Conservation (phyloP, 2,113 vertebrate species). For the Seriola dumerili region DNA sequence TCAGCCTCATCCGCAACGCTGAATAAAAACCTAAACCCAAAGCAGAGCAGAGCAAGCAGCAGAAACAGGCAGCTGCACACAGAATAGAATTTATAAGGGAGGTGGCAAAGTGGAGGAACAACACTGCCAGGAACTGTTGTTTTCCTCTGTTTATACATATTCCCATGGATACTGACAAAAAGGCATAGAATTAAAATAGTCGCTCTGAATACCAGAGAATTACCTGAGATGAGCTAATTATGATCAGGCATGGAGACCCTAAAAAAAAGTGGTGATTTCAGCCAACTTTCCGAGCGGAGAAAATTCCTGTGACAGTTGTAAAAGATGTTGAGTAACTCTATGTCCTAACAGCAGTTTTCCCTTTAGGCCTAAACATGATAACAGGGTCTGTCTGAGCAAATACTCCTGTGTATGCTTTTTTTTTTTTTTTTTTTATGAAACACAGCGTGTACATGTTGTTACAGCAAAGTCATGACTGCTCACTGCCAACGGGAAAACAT, state of each 20-base stretch:
- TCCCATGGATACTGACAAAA: constrained; percentile 77
- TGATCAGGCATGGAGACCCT: constrained; percentile 34
- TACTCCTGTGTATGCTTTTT: background rate
- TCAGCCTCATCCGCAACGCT: constrained; percentile 67
- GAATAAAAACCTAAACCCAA: constrained; percentile 63
- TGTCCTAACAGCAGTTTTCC: constrained; percentile 19
- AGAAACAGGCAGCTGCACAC: constrained; percentile 69
- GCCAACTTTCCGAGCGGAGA: background rate
- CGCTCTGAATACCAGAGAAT: constrained; percentile 61
- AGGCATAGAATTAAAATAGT: constrained; percentile 60
- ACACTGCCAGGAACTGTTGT: constrained; percentile 78
- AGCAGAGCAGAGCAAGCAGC: constrained; percentile 45
- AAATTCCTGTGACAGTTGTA: constrained; percentile 5
- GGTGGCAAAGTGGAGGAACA: constrained; percentile 75
- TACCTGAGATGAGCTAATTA: constrained; percentile 52
- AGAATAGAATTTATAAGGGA: constrained; percentile 77
- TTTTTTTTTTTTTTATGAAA: constrained; percentile 1
- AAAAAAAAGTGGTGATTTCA: constrained; percentile 30
- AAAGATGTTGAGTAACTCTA: constrained; percentile 15
- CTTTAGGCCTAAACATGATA: constrained; percentile 42
- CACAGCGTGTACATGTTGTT: constrained; percentile 48
- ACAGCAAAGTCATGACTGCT: constrained; percentile 31
- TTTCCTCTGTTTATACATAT: constrained; percentile 72
- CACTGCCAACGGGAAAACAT: constrained; percentile 19
- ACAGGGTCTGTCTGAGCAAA: constrained; percentile 47